Evolutionary conservation across 2,797 vertebrate species (phyloP).

Genomic region (Ctenopoma kingsleyae): DNA sequence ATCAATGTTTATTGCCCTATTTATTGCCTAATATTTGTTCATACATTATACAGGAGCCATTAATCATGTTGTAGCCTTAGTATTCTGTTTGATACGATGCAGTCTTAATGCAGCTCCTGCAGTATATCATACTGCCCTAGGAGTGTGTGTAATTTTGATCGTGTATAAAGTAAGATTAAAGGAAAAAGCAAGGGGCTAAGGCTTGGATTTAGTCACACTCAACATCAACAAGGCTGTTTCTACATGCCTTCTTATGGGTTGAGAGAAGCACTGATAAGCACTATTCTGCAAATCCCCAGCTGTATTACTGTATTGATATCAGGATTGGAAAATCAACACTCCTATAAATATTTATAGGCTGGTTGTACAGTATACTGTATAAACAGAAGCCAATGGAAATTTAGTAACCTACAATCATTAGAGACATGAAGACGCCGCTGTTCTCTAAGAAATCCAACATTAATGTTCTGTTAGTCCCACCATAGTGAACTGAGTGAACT

Average conservation of each 20-base stretch:
- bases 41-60: conserved; percentile 70
- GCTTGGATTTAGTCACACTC: conserved; percentile 59
- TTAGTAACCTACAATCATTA: conserved; percentile 27
- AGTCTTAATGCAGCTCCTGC: conserved; percentile 62
- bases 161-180: conserved; percentile 71
- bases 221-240: conserved; percentile 57
- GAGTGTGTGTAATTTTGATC: conserved; percentile 65
- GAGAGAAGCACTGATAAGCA: conserved; percentile 47
- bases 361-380: conserved; percentile 30
- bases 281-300: conserved; percentile 38
- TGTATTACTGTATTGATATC: conserved; percentile 42
- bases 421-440: conserved; percentile 11
- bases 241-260: conserved; percentile 32
- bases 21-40: conserved; percentile 69
- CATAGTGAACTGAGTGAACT: conserved; percentile 65
- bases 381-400: conserved; percentile 43
- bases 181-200: conserved; percentile 57
- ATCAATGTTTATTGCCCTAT: conserved; percentile 67
- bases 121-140: conserved; percentile 54
- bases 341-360: conserved; percentile 62
- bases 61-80: conserved; percentile 75
- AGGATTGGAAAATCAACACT: conserved; percentile 58
- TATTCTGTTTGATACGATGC: conserved; percentile 82
- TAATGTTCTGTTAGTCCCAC: conserved; percentile 22
- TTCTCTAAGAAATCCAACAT: conserved; percentile 33